Evolutionary conservation across 2,113 vertebrate species (phyloP).

Genomic region (Ariopsis seemanni): DNA sequence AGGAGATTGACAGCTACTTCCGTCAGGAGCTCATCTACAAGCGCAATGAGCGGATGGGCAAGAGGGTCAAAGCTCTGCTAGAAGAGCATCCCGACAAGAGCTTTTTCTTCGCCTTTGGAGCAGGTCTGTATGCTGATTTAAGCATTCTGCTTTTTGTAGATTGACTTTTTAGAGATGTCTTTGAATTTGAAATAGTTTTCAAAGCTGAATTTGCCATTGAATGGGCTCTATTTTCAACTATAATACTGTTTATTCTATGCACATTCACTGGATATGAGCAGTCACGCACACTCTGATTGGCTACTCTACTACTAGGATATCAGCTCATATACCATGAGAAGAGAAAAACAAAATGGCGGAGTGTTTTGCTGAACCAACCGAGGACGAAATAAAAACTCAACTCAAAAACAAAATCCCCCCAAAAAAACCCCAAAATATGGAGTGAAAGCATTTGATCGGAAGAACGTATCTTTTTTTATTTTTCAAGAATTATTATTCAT

Average conservation of each 20-base stretch:
- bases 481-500: too few relatives aligned
- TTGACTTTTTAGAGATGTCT: not conserved
- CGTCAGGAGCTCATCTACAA: constrained; percentile 86
- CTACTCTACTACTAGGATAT: too few relatives aligned
- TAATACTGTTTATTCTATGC: not conserved
- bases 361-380: too few relatives aligned
- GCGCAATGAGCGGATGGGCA: constrained; percentile 84
- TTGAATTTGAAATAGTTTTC: not conserved
- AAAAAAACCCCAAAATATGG: too few relatives aligned
- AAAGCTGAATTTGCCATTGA: not conserved
- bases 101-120: constrained; percentile 92
- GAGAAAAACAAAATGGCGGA: too few relatives aligned
- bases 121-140: constrained; percentile 70
- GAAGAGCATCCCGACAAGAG: constrained; percentile 83
- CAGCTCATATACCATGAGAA: too few relatives aligned
- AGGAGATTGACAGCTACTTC: constrained; percentile 89
- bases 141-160: not conserved
- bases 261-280: too few relatives aligned
- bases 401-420: too few relatives aligned
- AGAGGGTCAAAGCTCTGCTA: constrained; percentile 76
- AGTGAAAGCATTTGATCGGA: too few relatives aligned
- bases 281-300: too few relatives aligned
- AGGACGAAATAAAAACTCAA: too few relatives aligned
- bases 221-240: not conserved
- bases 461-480: too few relatives aligned